Evolutionary conservation across 2,797 vertebrate genomes (phyloP).

Genomic region (Platyrinchus mystaceus): DNA sequence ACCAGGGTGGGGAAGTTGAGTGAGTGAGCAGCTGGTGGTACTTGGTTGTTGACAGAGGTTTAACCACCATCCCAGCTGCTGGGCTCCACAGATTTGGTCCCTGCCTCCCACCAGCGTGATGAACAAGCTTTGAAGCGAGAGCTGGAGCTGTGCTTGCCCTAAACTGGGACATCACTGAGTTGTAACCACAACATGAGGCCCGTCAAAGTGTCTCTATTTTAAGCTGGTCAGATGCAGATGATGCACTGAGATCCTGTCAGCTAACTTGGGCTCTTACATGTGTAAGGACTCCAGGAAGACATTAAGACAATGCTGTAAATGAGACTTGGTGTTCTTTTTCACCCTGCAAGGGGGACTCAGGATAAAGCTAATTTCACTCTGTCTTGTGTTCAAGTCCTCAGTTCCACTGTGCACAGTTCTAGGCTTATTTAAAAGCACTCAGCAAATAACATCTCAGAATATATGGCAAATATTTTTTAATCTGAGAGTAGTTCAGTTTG

Average conservation of each 20-base stretch:
- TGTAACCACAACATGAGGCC: background rate
- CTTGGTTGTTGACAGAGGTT: background rate
- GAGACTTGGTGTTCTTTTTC: background rate
- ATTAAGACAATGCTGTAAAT: background rate
- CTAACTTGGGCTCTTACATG: background rate
- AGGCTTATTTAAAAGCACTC: background rate
- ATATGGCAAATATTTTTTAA: background rate
- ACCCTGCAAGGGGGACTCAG: background rate
- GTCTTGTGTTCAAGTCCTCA: background rate
- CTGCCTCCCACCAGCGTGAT: accelerated
- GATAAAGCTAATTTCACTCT: background rate
- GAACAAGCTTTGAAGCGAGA: background rate
- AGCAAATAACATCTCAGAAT: background rate
- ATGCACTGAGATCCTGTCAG: background rate
- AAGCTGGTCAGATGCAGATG: background rate
- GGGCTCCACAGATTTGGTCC: background rate
- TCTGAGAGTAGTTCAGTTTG: background rate
- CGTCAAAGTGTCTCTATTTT: background rate
- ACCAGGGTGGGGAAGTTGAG: background rate
- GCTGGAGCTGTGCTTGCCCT: background rate
- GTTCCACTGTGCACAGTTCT: background rate
- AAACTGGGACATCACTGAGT: background rate
- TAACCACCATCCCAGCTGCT: background rate
- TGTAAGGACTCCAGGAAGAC: background rate
- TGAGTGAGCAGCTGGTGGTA: background rate